Percentiles rank a stretch among this genome's conserved stretches.
These are phyloP conservation scores for Hirtodrosophila histrioides DNA, from an alignment of 2,888 invertebrate genomes.

Conservation along the genomic window DNA sequence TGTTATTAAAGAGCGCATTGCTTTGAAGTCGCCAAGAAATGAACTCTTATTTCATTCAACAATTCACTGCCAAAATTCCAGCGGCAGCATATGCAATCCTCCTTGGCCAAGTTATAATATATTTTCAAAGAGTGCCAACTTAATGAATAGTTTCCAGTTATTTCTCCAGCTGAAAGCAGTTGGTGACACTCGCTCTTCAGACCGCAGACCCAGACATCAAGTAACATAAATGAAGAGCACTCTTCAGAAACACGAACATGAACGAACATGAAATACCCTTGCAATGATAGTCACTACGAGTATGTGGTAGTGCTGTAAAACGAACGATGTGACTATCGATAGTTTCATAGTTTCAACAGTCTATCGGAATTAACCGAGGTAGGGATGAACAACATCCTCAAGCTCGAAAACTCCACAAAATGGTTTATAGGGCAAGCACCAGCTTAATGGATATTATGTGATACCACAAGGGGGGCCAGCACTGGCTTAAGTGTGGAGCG, in stretches of 20 bases:
- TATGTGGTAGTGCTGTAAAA: too few species aligned
- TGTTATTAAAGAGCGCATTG: slow-evolving; percentile 33
- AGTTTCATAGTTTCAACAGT: too few species aligned
- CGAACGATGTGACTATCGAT: too few species aligned
- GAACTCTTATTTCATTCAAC: slow-evolving; percentile 23
- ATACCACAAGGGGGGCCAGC: too few species aligned
- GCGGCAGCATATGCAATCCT: slow-evolving; percentile 52
- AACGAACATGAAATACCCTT: slow-evolving; percentile 14
- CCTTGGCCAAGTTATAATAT: slow-evolving; percentile 68
- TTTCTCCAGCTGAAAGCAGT: slow-evolving; percentile 44
- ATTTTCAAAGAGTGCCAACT: slow-evolving; percentile 72
- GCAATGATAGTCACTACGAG: too few species aligned
- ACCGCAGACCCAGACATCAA: slow-evolving; percentile 39
- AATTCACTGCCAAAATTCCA: slow-evolving; percentile 13
- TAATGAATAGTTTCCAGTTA: slow-evolving; percentile 71
- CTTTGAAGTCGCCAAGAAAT: slow-evolving; percentile 16
- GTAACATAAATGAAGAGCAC: slow-evolving; percentile 3
- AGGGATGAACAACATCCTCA: too few species aligned
- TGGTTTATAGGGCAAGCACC: too few species aligned
- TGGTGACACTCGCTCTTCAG: slow-evolving; percentile 42
- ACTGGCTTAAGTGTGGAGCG: too few species aligned
- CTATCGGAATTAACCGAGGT: too few species aligned
- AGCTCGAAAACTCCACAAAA: too few species aligned
- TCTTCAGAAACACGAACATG: too few species aligned
- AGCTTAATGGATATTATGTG: too few species aligned